phyloP scores from a whole-genome alignment of 2,113 vertebrate species.

The Chlamydotis undulata region DNA sequence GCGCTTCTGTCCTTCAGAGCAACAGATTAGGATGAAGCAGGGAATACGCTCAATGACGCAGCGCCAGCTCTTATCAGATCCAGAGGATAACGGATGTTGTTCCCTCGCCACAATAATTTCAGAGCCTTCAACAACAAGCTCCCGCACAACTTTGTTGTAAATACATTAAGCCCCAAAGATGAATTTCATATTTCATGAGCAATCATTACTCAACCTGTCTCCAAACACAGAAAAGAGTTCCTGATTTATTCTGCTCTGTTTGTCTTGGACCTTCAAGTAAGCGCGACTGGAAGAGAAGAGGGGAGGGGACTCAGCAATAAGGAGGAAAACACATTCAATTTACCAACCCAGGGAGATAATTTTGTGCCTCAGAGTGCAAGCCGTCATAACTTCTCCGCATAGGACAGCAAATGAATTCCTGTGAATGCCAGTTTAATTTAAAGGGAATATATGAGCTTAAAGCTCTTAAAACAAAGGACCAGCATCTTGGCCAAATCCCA shows the following conservation, averaged over 20 bases:
- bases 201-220: conserved; percentile 44
- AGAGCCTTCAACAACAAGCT: background rate
- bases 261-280: background rate
- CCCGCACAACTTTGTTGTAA: background rate
- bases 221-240: background rate
- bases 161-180: background rate
- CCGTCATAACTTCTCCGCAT: rapidly evolving
- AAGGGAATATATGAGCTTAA: background rate
- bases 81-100: background rate
- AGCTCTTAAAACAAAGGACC: background rate
- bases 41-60: background rate
- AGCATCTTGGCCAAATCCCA: background rate
- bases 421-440: background rate
- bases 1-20: conserved; percentile 30
- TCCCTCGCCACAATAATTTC: background rate
- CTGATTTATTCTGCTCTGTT: conserved; percentile 52
- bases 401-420: background rate
- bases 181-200: conserved; percentile 21
- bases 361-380: background rate
- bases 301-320: background rate
- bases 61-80: background rate
- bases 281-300: background rate
- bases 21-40: background rate
- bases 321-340: background rate
- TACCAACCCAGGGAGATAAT: rapidly evolving